These are phyloP conservation scores for Otolemur garnettii DNA, from an alignment of 2,113 vertebrate genomes.

Conservation along the genomic window DNA sequence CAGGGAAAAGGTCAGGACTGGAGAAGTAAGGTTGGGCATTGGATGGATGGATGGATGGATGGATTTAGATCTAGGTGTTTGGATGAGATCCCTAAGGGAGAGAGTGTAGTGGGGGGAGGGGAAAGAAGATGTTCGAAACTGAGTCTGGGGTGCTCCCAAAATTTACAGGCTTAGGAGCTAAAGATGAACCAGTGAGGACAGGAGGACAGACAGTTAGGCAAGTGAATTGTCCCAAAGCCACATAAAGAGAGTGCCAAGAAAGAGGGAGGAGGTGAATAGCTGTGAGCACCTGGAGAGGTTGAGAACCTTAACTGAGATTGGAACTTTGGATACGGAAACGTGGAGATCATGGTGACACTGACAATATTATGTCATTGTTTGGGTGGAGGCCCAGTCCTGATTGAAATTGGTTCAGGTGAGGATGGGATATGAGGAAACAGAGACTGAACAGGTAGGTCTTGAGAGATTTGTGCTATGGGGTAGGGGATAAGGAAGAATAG, in stretches of 20 bases:
- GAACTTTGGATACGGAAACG: background rate
- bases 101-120: background rate
- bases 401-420: background rate
- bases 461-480: background rate
- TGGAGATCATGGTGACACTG: background rate
- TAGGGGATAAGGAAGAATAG: background rate
- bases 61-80: background rate
- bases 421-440: background rate
- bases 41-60: background rate
- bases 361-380: background rate
- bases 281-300: rapidly evolving
- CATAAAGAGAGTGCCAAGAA: background rate
- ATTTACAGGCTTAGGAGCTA: background rate
- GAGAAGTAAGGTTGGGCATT: background rate
- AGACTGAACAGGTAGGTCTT: background rate
- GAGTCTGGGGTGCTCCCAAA: background rate
- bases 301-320: background rate
- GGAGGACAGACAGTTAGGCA: background rate
- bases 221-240: background rate
- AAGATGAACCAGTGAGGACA: background rate
- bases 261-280: background rate
- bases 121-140: background rate
- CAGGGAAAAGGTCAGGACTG: background rate
- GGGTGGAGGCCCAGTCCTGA: background rate
- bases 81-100: background rate